Evolutionary conservation across 2,888 invertebrate genomes (phyloP).

Genomic region (Drosophila anomalata): DNA sequence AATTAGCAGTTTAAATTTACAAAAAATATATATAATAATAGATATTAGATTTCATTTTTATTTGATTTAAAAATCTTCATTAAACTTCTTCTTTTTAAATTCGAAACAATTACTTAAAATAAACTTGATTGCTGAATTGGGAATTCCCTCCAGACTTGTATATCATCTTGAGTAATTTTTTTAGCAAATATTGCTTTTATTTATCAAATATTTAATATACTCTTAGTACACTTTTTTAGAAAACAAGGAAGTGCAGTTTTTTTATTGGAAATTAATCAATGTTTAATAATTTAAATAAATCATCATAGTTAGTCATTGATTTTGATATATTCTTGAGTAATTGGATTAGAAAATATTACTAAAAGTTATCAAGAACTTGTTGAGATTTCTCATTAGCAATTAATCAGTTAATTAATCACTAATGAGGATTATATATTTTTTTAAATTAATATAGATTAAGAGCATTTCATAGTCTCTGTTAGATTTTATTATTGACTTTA

Average conservation of each 20-base stretch:
- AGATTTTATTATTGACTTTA: not conserved
- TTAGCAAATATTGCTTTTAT: slow-evolving; percentile 3
- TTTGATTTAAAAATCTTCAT: not conserved
- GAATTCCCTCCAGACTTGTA: not conserved
- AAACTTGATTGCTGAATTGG: slow-evolving; percentile 7
- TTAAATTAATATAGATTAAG: not conserved
- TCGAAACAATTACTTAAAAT: not conserved
- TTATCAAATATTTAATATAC: not conserved
- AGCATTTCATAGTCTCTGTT: not conserved
- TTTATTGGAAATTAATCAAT: not conserved
- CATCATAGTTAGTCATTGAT: too few relatives aligned
- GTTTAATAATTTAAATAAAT: too few relatives aligned
- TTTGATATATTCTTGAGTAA: too few relatives aligned
- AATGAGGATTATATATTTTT: too few relatives aligned
- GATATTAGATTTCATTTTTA: not conserved
- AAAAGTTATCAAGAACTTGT: too few relatives aligned
- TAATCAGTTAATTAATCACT: too few relatives aligned
- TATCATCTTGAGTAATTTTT: not conserved
- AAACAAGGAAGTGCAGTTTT: not conserved
- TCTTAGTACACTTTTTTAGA: not conserved
- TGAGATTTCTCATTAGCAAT: too few relatives aligned
- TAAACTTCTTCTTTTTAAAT: not conserved
- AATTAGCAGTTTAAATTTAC: not conserved
- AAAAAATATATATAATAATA: not conserved
- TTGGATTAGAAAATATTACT: too few relatives aligned